Evolutionary conservation across 1,140 invertebrate species (phyloP), one percentile per base, ranked within the genome.

Genomic region (Lasaia peninsularis): DNA sequence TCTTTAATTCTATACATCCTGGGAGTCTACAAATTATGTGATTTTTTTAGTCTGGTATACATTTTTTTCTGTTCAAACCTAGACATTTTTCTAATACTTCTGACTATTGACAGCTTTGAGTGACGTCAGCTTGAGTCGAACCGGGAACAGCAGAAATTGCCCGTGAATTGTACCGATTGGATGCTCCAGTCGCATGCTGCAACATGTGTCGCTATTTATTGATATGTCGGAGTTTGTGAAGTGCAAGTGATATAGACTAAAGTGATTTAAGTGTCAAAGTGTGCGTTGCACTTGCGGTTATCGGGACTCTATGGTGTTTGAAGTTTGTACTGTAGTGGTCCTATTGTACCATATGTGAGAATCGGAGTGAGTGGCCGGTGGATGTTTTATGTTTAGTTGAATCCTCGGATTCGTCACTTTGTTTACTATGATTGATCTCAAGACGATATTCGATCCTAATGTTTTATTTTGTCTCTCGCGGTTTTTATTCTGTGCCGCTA

Each of bases 381-480:
- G 52, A 68, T 61, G 62, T 66, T 65, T 76, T 71, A 65, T 68
- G 52, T 59, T 75, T 61, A 67, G 64, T 69, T 63, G 71, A 72
- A 67, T 74, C 67, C 58, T 11, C 55, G 66, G 73, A 75, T 74
- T 63, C 75, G 53, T 53, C 69, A 68, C 66, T 73, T 73, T 65
- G 79, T 84, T 80, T 71, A 82, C 80, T 84, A 78, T 80, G 71
- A 82, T 70, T 88, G 85, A 86, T 88, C 82, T 88, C 82, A 88
- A 80, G 75, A 83, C 75, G 78, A 83, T 85, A 82, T 82, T 86
- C 80, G 81, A 78, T 85, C 82, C 82, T 84, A n/a, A 81, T 79
- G 63, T 31, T 48, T 55, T 78, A n/a, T 73, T 78, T 74, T 73
- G 67, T 80, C 69, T 78, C 73, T 74, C 60, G 78, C 78, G 80